Evolutionary conservation across 1,140 invertebrate species (phyloP), one percentile per base, ranked within the genome.

Genomic region (Drosophila pseudoananassae): DNA sequence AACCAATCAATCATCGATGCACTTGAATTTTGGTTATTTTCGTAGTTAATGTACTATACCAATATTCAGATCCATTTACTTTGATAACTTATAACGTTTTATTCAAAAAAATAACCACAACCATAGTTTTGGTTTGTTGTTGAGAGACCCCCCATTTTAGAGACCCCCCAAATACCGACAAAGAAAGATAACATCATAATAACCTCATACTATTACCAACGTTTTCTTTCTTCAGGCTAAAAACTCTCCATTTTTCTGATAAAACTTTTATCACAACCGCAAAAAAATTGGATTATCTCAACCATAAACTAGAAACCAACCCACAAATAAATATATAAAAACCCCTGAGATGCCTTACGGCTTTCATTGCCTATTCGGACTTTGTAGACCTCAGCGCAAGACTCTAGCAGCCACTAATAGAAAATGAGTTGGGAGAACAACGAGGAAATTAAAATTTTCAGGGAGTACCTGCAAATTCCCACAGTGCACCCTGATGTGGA

Each of bases 401-500:
- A 17, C 5, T 36, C 33, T 36, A 17, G 5, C n/a, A 43, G 7
- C 0, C n/a, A 14, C 15, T 14, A 25, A 23, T 33, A 7, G 0
- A 61, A 55, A 25, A 85, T 85, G 81, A 65, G 64, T 40, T 92
- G 80, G 90, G 90, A 92, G 82, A 94, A 96, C 78, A 92, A 94
- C 89, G 93, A 93, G 90, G 95, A 96, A 84, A 94, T 97, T 59
- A 93, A 94, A 45, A 95, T 95, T 81, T 98, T 98, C 90, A 93
- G 94, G 23, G 94, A 97, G 90, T 98, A 98, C 92, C 90, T 98
- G 33, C 92, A 94, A 61, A 96, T 97, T 51, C 95, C 96, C 1
- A 95, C 95, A 9, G 95, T 97, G 4, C 97, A 98, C 65, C 97
- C 97, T 0, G 92, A 96, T 82, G 92, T 97, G 27, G 94, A 98